These are phyloP conservation scores for Catharus ustulatus DNA, from an alignment of 2,797 vertebrate species.

Conservation along the genomic window DNA sequence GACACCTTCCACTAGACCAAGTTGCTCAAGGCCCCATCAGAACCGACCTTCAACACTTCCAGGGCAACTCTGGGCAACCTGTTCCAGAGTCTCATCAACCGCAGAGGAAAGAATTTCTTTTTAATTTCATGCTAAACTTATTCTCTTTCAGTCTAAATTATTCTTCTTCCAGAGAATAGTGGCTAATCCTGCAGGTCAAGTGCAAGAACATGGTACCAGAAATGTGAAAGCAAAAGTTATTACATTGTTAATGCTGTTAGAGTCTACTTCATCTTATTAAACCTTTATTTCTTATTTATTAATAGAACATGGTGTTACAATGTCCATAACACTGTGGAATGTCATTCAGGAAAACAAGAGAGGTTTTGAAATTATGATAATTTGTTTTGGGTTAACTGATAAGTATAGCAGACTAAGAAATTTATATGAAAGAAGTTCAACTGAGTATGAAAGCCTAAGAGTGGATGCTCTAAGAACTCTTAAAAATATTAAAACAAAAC, in stretches of 20 bases:
- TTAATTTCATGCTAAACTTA: background rate
- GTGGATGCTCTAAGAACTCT: background rate
- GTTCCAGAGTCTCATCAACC: background rate
- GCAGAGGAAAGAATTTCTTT: background rate
- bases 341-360: background rate
- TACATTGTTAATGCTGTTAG: background rate
- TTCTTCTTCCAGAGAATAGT: background rate
- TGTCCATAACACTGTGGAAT: background rate
- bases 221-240: background rate
- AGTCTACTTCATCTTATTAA: background rate
- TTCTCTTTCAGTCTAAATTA: background rate
- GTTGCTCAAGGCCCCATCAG: background rate
- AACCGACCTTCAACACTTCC: background rate
- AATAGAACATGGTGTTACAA: background rate
- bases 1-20: background rate
- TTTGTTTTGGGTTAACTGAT: background rate
- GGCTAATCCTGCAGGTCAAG: background rate
- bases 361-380: background rate
- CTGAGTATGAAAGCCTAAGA: background rate
- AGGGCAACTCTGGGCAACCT: too few species aligned
- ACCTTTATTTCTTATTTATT: background rate
- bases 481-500: background rate
- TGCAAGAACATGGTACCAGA: fast-evolving
- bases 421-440: background rate
- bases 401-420: background rate